phyloP scores from a whole-genome alignment of 2,888 invertebrate genomes.

The Drosophila neutralis region DNA sequence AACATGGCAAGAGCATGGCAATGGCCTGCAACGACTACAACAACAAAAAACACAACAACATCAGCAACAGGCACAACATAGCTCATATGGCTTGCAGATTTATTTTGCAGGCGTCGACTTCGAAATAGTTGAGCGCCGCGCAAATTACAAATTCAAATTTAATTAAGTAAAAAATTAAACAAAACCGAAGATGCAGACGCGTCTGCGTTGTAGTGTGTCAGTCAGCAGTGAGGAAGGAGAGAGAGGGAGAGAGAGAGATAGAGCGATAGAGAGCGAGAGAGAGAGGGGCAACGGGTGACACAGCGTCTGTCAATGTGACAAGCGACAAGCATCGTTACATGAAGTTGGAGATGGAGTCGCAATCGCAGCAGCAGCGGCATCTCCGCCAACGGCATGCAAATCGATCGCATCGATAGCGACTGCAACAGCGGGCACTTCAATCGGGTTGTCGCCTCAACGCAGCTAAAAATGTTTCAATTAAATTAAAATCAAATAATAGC shows the following conservation, averaged over 20 bases:
- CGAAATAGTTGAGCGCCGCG: slow-evolving; percentile 67
- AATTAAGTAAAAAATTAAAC: slow-evolving; percentile 80
- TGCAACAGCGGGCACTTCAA: slow-evolving; percentile 66
- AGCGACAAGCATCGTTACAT: slow-evolving; percentile 76
- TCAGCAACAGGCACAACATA: slow-evolving; percentile 41
- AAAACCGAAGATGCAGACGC: slow-evolving; percentile 72
- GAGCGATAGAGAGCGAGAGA: not conserved
- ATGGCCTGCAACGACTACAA: slow-evolving; percentile 63
- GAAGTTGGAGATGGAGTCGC: slow-evolving; percentile 51
- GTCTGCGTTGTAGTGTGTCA: slow-evolving; percentile 74
- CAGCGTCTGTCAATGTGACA: slow-evolving; percentile 76
- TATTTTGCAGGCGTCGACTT: slow-evolving; percentile 62
- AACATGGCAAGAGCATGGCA: slow-evolving; percentile 70
- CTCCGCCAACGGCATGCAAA: slow-evolving; percentile 63
- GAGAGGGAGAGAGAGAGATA: not conserved
- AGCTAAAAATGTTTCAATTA: slow-evolving; percentile 79
- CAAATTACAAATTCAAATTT: slow-evolving; percentile 80
- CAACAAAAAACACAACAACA: slow-evolving; percentile 25
- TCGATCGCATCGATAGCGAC: slow-evolving; percentile 68
- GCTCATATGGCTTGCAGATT: slow-evolving; percentile 78
- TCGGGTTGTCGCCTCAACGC: slow-evolving; percentile 64
- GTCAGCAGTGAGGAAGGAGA: slow-evolving; percentile 29
- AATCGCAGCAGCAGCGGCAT: slow-evolving; percentile 16
- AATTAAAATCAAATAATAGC: slow-evolving; percentile 65
- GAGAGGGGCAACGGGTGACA: not conserved